phyloP scores from a whole-genome alignment of 2,113 vertebrate genomes.

The Spea bombifrons region DNA sequence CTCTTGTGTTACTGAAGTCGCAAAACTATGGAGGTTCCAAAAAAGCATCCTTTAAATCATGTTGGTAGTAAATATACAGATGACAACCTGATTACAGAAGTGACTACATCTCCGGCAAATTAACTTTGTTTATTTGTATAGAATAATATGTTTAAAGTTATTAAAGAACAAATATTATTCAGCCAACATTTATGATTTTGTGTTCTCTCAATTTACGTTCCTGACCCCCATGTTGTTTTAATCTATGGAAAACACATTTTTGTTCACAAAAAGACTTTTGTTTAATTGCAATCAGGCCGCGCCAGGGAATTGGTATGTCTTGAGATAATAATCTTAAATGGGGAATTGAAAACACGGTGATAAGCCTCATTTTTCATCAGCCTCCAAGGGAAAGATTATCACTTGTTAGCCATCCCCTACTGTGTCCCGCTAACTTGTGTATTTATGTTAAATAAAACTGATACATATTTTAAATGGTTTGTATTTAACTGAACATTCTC shows the following conservation, averaged over 20 bases:
- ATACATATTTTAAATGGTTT: slow-evolving; percentile 27
- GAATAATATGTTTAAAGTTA: no score
- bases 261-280: slow-evolving; percentile 41
- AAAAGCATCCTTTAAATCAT: no score
- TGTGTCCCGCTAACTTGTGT: slow-evolving; percentile 32
- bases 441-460: slow-evolving; percentile 38
- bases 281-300: slow-evolving; percentile 47
- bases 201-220: slow-evolving; percentile 26
- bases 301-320: slow-evolving; percentile 39
- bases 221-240: slow-evolving; percentile 43
- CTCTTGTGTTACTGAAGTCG: no score
- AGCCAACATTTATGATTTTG: slow-evolving; percentile 6
- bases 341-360: slow-evolving; percentile 45
- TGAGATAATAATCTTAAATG: slow-evolving; percentile 45
- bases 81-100: no score
- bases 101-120: no score
- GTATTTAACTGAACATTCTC: slow-evolving; percentile 24
- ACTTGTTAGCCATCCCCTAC: slow-evolving; percentile 31
- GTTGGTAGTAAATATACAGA: no score
- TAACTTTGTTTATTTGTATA: no score
- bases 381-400: slow-evolving; percentile 44
- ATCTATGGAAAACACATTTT: slow-evolving; percentile 46
- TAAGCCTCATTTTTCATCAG: slow-evolving; percentile 47
- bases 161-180: not conserved
- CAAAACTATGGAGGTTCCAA: no score